Evolutionary conservation across 1,140 invertebrate genomes (phyloP), one percentile per base, ranked within the genome.

Genomic region (Tetraneura akinire): DNA sequence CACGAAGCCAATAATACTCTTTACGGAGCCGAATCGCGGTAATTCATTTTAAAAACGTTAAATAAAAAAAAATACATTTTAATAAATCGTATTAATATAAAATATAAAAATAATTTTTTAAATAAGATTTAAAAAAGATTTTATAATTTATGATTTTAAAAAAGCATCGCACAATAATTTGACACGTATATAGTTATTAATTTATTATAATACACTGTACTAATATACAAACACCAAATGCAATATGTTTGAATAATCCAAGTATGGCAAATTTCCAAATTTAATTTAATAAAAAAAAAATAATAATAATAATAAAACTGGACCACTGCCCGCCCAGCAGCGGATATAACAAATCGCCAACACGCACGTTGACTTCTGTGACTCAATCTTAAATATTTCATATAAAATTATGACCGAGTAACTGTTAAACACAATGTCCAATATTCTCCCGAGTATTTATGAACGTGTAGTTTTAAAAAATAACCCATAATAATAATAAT

Each of bases 401-500:
- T 6, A 45, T n/a, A 45, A 68, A 45, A 68, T 11, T 18, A 45
- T n/a, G n/a, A 68, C 37, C 8, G 10, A 42, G 6, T n/a, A 29
- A 49, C 21, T 9, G n/a, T 18, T 32, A 62, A 32, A 62, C 26
- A 1, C 26, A 62, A 62, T 6, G 29, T 32, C 60, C 29, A 3
- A 47, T 37, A 37, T 3, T 37, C 32, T 3, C 3, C 3, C 32
- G 32, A 3, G 8, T 37, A 37, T 37, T 4, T 37, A 37, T 37
- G 1, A 47, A 47, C n/a, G n/a, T n/a, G 11, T 47, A 47, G 21
- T 78, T 78, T n/a, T 78, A 81, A 53, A n/a, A 81, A 2, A 10
- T 37, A 37, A 37, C 3, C 32, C 8, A 37, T 37, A 37, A n/a
- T 37, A 37, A 37, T 37, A 37, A 8, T 37, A 8, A 37, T 37